Evolutionary conservation across 1,140 invertebrate genomes (phyloP), one percentile per base, ranked within the genome.

Genomic region (Drosophila yakuba): DNA sequence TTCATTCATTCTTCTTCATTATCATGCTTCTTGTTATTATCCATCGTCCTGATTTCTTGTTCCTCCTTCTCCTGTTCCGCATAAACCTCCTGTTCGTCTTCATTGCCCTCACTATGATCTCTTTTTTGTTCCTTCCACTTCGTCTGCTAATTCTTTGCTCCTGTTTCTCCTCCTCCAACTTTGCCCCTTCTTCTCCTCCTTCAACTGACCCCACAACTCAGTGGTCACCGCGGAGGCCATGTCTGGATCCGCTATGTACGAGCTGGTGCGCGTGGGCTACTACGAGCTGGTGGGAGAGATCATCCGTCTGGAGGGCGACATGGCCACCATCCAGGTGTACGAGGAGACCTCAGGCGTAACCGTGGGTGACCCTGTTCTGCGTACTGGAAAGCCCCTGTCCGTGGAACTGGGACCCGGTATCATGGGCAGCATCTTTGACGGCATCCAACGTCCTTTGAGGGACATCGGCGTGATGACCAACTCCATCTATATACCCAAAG

Each of bases 231-330:
- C 99, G 62, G 98, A 99, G 93, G 97, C 97, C 91, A 99, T 99
- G 99, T 96, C 98, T 71, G 99, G 99, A 73, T 97, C 99, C 11
- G 99, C 99, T 95, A 99, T 99, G 98, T 99, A 99, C 95, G 99
- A 99, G 93, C 93, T 99, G 93, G 99, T 99, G 55, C 95, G 99
- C 91, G 99, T 99, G 8, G 99, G 99, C 14, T 99, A 99, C 93
- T 95, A 96, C 78, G 98, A 99, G 93, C 94, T 99, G 78, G 99
- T 99, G 2, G 99, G 99, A 74, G 99, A 99, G 94, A 99, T 99
- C 93, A 99, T 99, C 94, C 96, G 99, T 93, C 94, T 99, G 60
- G 99, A 99, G 94, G 98, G 98, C 62, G 99, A 99, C 93, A 98
- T 99, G 96, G 99, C 99, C 48, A 99, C 99, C 67, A 99, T 99